A percentile compares a stretch with the other conserved stretches of the same genome.
These are phyloP conservation scores for Limanda limanda DNA, from an alignment of 2,113 vertebrate genomes.

Conservation along the genomic window DNA sequence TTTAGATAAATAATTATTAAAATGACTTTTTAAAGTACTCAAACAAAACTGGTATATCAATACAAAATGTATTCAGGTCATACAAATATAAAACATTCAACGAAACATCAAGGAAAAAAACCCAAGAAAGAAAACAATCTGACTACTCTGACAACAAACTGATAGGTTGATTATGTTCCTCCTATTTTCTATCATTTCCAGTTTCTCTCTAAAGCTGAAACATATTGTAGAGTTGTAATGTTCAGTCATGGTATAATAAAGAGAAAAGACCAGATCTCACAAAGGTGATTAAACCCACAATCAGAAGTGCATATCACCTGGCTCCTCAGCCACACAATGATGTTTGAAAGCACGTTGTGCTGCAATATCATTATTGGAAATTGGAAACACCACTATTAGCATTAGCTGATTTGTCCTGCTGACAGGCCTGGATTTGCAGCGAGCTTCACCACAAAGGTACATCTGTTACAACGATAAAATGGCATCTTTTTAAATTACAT, in stretches of 20 bases:
- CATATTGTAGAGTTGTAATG: neutral
- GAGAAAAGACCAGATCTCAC: slow-evolving; percentile 2
- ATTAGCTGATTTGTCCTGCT: slow-evolving; percentile 20
- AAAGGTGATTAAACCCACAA: slow-evolving; percentile 1
- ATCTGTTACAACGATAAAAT: slow-evolving; percentile 16
- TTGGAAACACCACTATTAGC: slow-evolving; percentile 39
- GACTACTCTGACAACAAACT: neutral
- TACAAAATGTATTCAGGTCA: too few species aligned
- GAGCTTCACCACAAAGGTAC: slow-evolving; percentile 22
- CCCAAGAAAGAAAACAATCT: too few species aligned
- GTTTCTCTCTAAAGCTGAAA: neutral
- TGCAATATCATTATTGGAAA: slow-evolving; percentile 51
- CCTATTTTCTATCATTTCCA: neutral
- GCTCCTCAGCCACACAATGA: slow-evolving; percentile 15
- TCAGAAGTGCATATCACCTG: slow-evolving; percentile 9
- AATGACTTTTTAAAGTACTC: too few species aligned
- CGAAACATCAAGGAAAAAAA: too few species aligned
- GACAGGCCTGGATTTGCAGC: slow-evolving; percentile 36
- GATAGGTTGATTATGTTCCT: neutral
- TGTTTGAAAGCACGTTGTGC: slow-evolving; percentile 40
- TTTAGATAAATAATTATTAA: too few species aligned
- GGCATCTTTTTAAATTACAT: slow-evolving; percentile 9
- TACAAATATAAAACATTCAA: too few species aligned
- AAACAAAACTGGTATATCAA: too few species aligned
- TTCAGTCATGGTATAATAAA: slow-evolving; percentile 1